phyloP scores from a whole-genome alignment of 2,888 invertebrate genomes.

The Drosophila planitibia region DNA sequence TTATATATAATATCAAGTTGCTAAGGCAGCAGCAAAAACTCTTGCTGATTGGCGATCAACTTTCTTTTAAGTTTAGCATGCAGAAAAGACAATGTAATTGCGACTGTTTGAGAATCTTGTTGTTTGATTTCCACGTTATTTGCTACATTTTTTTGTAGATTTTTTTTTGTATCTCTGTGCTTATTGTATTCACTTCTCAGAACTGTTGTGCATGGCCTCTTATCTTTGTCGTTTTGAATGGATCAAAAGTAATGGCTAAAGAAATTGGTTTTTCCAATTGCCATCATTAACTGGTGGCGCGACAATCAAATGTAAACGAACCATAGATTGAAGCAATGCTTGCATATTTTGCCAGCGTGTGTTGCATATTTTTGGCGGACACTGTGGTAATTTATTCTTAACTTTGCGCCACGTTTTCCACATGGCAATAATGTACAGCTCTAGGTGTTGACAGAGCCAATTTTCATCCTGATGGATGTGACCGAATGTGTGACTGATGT shows the following conservation, averaged over 20 bases:
- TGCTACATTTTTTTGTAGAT: constrained; percentile 1
- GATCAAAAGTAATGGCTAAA: constrained; percentile 16
- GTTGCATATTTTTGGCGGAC: constrained; percentile 27
- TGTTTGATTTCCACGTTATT: neutral
- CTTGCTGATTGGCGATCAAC: neutral
- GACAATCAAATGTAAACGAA: constrained; percentile 9
- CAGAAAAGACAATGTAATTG: neutral
- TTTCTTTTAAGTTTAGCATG: neutral
- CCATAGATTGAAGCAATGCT: neutral
- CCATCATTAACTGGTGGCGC: constrained; percentile 6
- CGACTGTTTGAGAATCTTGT: constrained; percentile 10
- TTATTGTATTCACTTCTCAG: constrained; percentile 1
- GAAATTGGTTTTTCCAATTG: constrained; percentile 14
- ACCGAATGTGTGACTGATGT: constrained; percentile 42
- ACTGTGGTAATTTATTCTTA: constrained; percentile 29
- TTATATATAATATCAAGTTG: neutral
- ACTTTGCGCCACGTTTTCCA: neutral
- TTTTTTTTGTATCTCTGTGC: neutral
- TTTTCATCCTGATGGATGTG: constrained; percentile 56
- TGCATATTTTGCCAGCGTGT: neutral
- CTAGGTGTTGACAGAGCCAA: constrained; percentile 73
- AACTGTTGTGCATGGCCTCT: constrained; percentile 5
- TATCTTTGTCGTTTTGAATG: neutral
- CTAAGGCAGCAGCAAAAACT: neutral
- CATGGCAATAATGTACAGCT: constrained; percentile 16